A percentile compares a stretch with the other conserved stretches of the same genome.
Conservation (phyloP, 2,113 vertebrate genomes). For the Halcyon malimbica region DNA sequence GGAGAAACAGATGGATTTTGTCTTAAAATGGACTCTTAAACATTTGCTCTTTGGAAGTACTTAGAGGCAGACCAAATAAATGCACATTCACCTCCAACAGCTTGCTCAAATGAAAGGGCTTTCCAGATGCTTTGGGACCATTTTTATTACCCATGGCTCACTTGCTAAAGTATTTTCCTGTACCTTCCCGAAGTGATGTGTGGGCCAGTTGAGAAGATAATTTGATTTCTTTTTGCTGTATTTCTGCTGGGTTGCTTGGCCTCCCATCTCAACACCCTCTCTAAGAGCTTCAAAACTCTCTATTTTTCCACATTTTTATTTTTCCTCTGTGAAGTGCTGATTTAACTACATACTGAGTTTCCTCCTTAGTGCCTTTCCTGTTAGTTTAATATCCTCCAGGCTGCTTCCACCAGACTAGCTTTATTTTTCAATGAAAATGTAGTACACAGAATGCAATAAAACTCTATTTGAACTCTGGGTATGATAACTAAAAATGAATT, state of each 20-base stretch:
- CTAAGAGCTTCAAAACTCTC: background rate
- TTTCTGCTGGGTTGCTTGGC: background rate
- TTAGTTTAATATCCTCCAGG: background rate
- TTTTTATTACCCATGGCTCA: background rate
- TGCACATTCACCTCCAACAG: background rate
- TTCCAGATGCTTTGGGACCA: background rate
- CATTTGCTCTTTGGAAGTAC: background rate
- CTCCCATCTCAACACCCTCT: background rate
- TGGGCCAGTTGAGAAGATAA: background rate
- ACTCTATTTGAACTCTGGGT: background rate
- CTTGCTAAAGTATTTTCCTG: background rate
- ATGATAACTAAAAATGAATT: background rate
- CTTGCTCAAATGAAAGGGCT: background rate
- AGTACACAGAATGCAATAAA: background rate
- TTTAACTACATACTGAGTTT: background rate
- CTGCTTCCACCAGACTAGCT: background rate
- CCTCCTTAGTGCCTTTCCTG: background rate
- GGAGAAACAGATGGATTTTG: slow-evolving; percentile 56
- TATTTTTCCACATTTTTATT: background rate
- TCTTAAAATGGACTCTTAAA: slow-evolving; percentile 36
- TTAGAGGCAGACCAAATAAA: background rate
- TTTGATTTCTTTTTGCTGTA: background rate
- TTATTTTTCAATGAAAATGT: background rate
- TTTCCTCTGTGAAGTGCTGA: background rate
- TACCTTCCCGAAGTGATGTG: background rate